Base-by-base conservation (phyloP, 2,797 vertebrate species). In the Myoxocephalus aenaeus region DNA sequence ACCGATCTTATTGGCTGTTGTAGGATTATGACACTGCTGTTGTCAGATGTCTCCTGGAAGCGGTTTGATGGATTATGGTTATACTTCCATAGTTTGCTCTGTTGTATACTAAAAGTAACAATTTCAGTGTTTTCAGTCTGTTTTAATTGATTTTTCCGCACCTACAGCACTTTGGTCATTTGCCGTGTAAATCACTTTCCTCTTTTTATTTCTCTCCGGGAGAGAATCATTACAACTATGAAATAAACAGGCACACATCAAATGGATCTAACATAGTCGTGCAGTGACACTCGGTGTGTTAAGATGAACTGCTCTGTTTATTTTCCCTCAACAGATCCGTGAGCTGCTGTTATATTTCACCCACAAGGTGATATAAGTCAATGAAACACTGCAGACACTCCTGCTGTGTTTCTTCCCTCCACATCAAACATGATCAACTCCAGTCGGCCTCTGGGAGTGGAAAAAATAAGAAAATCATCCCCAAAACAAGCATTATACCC, bases 1-100 rank as follows among this genome's bases (percentile, higher is more conserved):
- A 50, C 53, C 46, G 11, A 5, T 51, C 0, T 32, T 2, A 38
- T 6, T 14, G 2, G n/a, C 42, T 34, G 50, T 50, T 73, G 67
- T 13, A n/a, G 40, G 64, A 51, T 32, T 12, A 1, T 73, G 42
- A 18, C 56, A 0, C 18, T 34, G 51, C 57, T 61, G 53, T 2
- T 51, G 22, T 4, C 15, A 58, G 77, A 20, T 0, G 25, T 66
- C 48, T 0, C 34, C 44, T 69, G 53, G 27, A 79, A 13, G 69
- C 70, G 40, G 46, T 72, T 0, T 70, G 56, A 76, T 76, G 68
- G 68, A 76, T 82, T 1, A 46, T 32, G 38, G 32, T 25, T 65
- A 7, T 18, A 34, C 62, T 61, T 51, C 22, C 51, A 73, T 62
- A 20, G n/a, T 36, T 71, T 27, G 15, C 53, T 29, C 11, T 56